Evolutionary conservation across 2,888 invertebrate species (phyloP).

Genomic region (Dysmachus trigonus): DNA sequence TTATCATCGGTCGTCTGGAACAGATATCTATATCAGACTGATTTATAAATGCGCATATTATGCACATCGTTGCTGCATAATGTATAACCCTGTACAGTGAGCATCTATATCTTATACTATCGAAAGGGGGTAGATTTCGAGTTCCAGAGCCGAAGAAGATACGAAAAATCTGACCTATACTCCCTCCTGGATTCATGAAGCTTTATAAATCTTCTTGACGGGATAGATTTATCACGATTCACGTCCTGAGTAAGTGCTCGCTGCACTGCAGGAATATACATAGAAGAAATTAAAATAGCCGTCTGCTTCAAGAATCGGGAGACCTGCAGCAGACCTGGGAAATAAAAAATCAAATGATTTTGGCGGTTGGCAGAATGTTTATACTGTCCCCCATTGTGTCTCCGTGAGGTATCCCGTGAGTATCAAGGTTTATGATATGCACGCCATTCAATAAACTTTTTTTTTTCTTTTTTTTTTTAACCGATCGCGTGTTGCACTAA

Average conservation of each 20-base stretch:
- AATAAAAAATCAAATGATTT: neutral
- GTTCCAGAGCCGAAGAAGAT: neutral
- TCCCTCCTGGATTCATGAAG: neutral
- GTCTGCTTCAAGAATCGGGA: neutral
- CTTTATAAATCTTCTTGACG: neutral
- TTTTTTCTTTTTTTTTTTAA: no score
- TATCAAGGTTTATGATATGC: neutral
- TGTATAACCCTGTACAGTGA: neutral
- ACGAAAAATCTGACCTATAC: neutral
- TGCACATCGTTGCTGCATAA: slow-evolving; percentile 13
- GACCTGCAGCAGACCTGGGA: neutral
- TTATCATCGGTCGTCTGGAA: neutral
- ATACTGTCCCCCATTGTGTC: neutral
- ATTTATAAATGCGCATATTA: slow-evolving; percentile 27
- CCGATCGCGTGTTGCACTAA: neutral
- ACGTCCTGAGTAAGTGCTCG: neutral
- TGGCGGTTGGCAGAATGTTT: neutral
- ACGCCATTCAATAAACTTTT: neutral
- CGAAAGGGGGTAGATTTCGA: neutral
- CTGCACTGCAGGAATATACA: neutral
- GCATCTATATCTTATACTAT: neutral
- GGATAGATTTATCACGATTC: neutral
- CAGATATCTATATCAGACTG: neutral
- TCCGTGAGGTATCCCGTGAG: neutral
- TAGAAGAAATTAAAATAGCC: neutral